Evolutionary conservation across 1,140 invertebrate genomes (phyloP).

Genomic region (Drosophila ananassae): DNA sequence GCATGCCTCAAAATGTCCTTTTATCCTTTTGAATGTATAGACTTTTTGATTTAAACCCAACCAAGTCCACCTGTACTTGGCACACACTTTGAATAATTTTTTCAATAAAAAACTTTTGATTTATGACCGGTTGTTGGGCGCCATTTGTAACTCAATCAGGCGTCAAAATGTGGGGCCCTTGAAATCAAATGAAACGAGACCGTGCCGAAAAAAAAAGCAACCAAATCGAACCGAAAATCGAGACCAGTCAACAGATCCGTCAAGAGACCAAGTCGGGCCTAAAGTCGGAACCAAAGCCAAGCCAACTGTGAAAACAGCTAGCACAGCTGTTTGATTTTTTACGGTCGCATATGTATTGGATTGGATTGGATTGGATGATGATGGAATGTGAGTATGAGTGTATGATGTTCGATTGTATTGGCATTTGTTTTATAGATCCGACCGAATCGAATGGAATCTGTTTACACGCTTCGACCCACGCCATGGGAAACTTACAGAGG

Average conservation of each 20-base stretch:
- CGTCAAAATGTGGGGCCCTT: conserved; percentile 75
- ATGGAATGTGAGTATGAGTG: background rate
- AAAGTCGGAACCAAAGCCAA: conserved; percentile 31
- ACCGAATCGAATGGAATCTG: conserved; percentile 45
- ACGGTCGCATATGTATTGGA: background rate
- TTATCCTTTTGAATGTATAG: background rate
- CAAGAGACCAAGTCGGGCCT: conserved; percentile 19
- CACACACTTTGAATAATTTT: conserved; percentile 24
- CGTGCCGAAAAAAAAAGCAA: conserved; percentile 10
- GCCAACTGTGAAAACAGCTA: conserved; percentile 62
- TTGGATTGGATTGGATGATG: conserved; percentile 8
- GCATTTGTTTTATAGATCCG: conserved; percentile 20
- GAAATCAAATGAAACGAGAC: conserved; percentile 66
- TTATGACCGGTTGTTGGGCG: conserved; percentile 27
- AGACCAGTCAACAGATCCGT: conserved; percentile 45
- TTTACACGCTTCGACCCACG: conserved; percentile 52
- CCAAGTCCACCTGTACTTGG: conserved; percentile 21
- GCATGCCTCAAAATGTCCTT: no score
- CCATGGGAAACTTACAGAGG: conserved; percentile 60
- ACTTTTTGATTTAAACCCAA: background rate
- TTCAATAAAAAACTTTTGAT: conserved; percentile 21
- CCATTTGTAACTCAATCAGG: conserved; percentile 78
- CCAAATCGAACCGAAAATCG: conserved; percentile 29
- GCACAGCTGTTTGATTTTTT: conserved; percentile 46
- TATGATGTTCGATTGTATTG: conserved; percentile 1